These are phyloP conservation scores for Metalampra italica DNA, from an alignment of 2,888 invertebrate genomes.

Conservation along the genomic window DNA sequence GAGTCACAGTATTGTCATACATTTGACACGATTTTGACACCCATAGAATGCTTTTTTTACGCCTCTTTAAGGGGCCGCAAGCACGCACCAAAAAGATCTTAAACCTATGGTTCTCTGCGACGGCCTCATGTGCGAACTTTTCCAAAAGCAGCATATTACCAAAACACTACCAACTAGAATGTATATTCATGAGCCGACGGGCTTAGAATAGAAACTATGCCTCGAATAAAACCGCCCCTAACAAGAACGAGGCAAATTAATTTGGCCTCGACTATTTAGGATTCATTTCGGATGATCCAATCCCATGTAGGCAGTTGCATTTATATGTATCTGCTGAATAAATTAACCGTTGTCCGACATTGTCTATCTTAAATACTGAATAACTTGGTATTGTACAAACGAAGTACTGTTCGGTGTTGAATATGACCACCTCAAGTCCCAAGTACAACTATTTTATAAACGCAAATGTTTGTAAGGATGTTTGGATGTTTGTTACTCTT, in stretches of 20 bases:
- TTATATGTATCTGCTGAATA: constrained; percentile 39
- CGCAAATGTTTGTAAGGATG: no score
- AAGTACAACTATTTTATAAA: no score
- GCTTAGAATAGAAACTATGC: constrained; percentile 17
- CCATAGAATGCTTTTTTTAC: no score
- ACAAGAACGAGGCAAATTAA: constrained; percentile 52
- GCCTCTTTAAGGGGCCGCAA: no score
- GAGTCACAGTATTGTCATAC: no score
- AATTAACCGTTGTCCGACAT: constrained; percentile 17
- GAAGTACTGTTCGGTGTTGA: no score
- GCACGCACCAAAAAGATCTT: no score
- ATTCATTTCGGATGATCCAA: constrained; percentile 46
- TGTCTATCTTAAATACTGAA: neutral
- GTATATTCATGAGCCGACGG: constrained; percentile 37
- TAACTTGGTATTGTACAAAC: neutral
- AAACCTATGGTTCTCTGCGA: no score
- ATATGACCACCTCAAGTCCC: no score
- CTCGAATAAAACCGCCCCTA: constrained; percentile 40
- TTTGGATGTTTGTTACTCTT: no score
- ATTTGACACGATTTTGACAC: no score
- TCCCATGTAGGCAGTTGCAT: constrained; percentile 31
- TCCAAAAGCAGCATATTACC: neutral
- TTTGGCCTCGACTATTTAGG: constrained; percentile 50
- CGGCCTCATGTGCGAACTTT: neutral
- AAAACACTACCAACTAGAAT: constrained; percentile 13